Percentiles rank a stretch among this genome's conserved stretches.
These are phyloP conservation scores for Acanthiza pusilla DNA, from an alignment of 2,797 vertebrate species.

Conservation along the genomic window DNA sequence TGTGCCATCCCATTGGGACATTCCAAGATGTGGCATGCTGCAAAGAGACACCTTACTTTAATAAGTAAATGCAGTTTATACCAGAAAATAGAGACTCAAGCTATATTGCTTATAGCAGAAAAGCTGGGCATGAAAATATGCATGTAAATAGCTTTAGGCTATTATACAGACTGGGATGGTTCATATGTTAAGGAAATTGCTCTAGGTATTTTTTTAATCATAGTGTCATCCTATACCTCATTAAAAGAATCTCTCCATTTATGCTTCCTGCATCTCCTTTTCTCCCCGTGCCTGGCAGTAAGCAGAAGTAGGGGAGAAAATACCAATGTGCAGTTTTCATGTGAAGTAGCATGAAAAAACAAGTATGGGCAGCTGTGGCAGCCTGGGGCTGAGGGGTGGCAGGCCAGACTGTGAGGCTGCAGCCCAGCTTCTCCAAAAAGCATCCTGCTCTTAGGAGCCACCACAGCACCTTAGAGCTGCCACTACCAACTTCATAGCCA, in stretches of 20 bases:
- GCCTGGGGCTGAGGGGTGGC: not conserved
- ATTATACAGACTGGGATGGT: not conserved
- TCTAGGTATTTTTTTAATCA: not conserved
- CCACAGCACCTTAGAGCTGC: not conserved
- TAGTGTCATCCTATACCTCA: not conserved
- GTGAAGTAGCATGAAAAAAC: not conserved
- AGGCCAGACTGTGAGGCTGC: not conserved
- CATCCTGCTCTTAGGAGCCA: not conserved
- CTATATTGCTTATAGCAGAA: not conserved
- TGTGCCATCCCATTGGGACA: conserved; percentile 81
- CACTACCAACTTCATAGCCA: not conserved
- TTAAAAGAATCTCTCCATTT: not conserved
- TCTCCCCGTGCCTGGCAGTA: not conserved
- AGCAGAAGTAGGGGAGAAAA: not conserved
- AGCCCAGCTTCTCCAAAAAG: not conserved
- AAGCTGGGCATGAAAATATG: not conserved
- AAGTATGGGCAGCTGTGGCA: not conserved
- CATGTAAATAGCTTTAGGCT: not conserved
- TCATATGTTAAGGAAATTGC: not conserved
- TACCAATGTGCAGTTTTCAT: not conserved
- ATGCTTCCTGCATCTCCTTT: not conserved
- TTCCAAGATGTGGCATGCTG: conserved; percentile 92
- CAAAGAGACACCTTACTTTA: conserved; percentile 4
- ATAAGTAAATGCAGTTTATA: not conserved
- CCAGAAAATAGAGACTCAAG: not conserved